These are phyloP conservation scores for Diachrysia chrysitis DNA, from an alignment of 2,888 invertebrate species.

Conservation along the genomic window DNA sequence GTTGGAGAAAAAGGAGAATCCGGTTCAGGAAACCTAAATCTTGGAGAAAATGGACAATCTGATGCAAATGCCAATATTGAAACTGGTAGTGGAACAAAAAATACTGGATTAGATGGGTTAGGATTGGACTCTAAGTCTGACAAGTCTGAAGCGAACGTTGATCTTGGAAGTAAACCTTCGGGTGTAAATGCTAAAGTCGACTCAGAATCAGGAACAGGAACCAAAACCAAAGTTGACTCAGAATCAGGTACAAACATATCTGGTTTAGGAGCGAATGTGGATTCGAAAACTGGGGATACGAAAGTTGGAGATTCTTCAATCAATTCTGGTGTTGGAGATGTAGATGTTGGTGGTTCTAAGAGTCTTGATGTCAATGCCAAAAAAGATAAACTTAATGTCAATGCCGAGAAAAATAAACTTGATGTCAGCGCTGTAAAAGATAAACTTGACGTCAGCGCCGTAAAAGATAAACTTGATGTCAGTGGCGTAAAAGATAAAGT, in stretches of 20 bases:
- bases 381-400: too few relatives aligned
- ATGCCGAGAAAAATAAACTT: too few relatives aligned
- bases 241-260: background rate
- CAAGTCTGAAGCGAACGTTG: background rate
- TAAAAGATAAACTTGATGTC: too few relatives aligned
- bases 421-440: too few relatives aligned
- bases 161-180: background rate
- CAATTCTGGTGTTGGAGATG: background rate
- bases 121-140: background rate
- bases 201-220: background rate
- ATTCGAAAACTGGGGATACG: background rate
- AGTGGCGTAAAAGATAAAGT: too few relatives aligned
- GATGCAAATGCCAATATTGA: too few relatives aligned
- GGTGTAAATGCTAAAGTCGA: background rate
- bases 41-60: background rate
- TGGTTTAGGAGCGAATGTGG: background rate
- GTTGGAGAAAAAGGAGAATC: too few relatives aligned
- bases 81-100: background rate
- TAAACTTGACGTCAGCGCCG: too few relatives aligned
- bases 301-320: background rate
- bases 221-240: background rate
- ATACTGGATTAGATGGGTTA: background rate
- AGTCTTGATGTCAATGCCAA: too few relatives aligned
- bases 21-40: background rate
- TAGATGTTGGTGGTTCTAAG: background rate